Base-by-base conservation (phyloP, 2,113 vertebrate species). In the Embiotoca jacksoni region DNA sequence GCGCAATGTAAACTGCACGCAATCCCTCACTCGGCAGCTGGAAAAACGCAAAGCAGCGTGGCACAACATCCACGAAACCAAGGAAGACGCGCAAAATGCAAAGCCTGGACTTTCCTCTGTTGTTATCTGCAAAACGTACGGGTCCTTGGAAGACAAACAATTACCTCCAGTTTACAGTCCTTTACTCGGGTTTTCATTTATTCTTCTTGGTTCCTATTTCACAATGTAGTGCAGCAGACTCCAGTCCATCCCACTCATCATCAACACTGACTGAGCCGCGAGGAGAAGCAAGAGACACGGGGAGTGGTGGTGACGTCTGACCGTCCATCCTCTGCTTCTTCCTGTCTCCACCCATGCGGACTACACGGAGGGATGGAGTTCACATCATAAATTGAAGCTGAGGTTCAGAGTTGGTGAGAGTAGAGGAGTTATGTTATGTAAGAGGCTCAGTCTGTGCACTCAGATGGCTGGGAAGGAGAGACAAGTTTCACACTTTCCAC, bases 301-400 rank as follows among this genome's bases (percentile, higher is more conserved):
- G 83, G 77, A 73, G 87, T 67, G 80, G 37, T 66, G 80, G 67
- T 92, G 91, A 91, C 89, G 89, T 89, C 58, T 73, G 37, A 39
- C 11, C 58, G 79, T 76, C 85, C 88, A 81, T 81, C 90, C 82
- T 90, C 79, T 75, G 59, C 16, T 39, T 57, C 39, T 68, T 73
- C 67, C 81, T 66, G 85, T 88, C 88, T 85, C 88, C 88, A 83
- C 89, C 80, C 90, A 83, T 73, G 53, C 44, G 63, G 74, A 57
- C 77, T 47, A 9, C 71, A 31, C 39, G 11, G n/a, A 69, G 61
- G 62, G 80, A 78, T 56, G 77, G 41, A 76, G 54, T 31, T 52
- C 66, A 72, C 4, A 65, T 11, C 31, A 53, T 8, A 10, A 57
- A 62, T 6, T 81, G 78, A 69, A 59, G 59, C 54, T 13, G 23